A percentile compares a stretch with the other conserved stretches of the same genome.
These are phyloP conservation scores for Hydrozoanthus gracilis DNA, from an alignment of 92 coral and sea anemone species.

Conservation along the genomic window DNA sequence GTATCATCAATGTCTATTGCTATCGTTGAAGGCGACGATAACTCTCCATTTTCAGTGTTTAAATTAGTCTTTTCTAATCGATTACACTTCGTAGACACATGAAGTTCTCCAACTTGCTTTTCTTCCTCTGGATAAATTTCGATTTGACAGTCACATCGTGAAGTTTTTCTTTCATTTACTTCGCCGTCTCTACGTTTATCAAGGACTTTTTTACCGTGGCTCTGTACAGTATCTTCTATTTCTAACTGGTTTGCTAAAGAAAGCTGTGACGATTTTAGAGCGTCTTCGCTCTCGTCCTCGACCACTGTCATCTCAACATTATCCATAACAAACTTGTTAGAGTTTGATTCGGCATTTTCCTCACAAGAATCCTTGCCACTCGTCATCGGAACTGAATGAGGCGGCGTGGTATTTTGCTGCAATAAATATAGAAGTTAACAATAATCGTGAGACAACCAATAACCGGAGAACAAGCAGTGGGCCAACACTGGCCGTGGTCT, in stretches of 20 bases:
- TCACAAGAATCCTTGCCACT: slow-evolving; percentile 12
- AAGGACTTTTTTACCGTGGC: not conserved
- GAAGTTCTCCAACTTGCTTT: not conserved
- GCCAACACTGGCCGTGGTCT: slow-evolving; percentile 19
- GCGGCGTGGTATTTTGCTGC: slow-evolving; percentile 16
- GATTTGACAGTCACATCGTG: not conserved
- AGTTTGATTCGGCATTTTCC: slow-evolving; percentile 1
- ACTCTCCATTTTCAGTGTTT: not conserved
- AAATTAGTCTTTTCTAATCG: not conserved
- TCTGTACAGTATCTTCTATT: not conserved
- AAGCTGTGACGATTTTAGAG: not conserved
- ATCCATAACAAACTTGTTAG: not conserved
- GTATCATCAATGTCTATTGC: slow-evolving; percentile 3
- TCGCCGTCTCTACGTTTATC: not conserved
- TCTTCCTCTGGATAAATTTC: not conserved
- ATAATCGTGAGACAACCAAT: slow-evolving; percentile 1
- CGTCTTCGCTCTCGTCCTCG: not conserved
- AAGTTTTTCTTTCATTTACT: not conserved
- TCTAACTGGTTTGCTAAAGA: not conserved
- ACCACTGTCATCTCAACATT: not conserved
- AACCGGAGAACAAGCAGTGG: not conserved
- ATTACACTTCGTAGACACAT: not conserved
- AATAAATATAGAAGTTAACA: slow-evolving; percentile 15
- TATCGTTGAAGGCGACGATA: not conserved
- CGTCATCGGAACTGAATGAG: slow-evolving; percentile 12